phyloP scores from a whole-genome alignment of 2,113 vertebrate genomes.

The Chinchilla lanigera region DNA sequence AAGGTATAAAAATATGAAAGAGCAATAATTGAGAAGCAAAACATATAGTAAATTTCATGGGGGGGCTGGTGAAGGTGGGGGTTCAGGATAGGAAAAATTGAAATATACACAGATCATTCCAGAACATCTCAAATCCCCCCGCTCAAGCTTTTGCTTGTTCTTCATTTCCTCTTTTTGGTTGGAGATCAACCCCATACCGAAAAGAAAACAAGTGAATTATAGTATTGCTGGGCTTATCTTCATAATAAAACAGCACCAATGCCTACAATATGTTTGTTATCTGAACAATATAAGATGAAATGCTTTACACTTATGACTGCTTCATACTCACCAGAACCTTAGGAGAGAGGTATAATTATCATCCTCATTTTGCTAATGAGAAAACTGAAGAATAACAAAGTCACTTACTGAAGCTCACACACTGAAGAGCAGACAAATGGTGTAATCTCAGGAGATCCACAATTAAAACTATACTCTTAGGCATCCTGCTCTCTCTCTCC shows the following conservation, averaged over 20 bases:
- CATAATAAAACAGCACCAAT: conserved; percentile 32
- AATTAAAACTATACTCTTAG: background rate
- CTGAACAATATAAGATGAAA: background rate
- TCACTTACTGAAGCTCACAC: conserved; percentile 4
- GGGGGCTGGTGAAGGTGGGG: background rate
- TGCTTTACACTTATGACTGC: conserved; percentile 38
- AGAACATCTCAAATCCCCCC: background rate
- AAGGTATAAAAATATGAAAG: background rate
- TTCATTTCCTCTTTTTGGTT: background rate
- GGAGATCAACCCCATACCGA: background rate
- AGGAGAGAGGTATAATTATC: conserved; percentile 25
- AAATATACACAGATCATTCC: background rate
- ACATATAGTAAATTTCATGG: background rate
- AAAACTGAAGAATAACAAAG: conserved; percentile 29
- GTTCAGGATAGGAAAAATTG: background rate
- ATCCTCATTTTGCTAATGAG: conserved; percentile 56
- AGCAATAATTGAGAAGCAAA: background rate
- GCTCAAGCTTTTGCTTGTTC: background rate
- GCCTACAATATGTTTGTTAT: background rate
- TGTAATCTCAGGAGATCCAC: background rate
- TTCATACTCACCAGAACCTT: conserved; percentile 23
- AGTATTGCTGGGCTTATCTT: background rate
- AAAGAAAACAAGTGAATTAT: conserved; percentile 12
- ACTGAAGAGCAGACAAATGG: background rate
- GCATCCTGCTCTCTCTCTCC: background rate